These are phyloP conservation scores for Drosophila parvula DNA, from an alignment of 1,140 invertebrate species.

Conservation along the genomic window DNA sequence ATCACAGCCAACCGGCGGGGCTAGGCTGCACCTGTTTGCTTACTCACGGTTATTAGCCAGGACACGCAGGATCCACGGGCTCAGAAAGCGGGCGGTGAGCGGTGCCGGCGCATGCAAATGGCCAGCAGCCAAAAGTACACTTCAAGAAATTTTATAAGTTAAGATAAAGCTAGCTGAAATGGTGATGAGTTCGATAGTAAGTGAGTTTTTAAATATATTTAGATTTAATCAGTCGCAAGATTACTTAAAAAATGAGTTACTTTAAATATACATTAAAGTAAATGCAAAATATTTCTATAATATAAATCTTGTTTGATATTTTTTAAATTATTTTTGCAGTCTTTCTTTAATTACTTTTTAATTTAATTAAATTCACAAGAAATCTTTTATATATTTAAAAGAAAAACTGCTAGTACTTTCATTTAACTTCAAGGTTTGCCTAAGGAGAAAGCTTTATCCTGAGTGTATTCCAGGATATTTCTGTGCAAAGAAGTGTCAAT, in stretches of 20 bases:
- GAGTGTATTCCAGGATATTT: slow-evolving; percentile 11
- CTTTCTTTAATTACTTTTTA: not conserved
- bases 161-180: not conserved
- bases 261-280: not conserved
- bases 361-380: not conserved
- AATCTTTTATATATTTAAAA: not conserved
- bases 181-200: no score
- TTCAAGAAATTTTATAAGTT: not conserved
- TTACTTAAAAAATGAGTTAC: not conserved
- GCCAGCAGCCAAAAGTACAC: slow-evolving; percentile 24
- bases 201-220: not conserved
- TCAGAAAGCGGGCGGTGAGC: not conserved
- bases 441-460: not conserved
- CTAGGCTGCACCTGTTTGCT: slow-evolving; percentile 70
- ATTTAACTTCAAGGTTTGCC: no score
- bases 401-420: not conserved
- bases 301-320: not conserved
- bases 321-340: not conserved
- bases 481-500: slow-evolving; percentile 38
- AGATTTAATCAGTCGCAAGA: not conserved
- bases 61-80: slow-evolving; percentile 32
- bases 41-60: slow-evolving; percentile 81
- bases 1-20: slow-evolving; percentile 58
- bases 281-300: not conserved
- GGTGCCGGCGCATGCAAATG: slow-evolving; percentile 60